phyloP scores from a whole-genome alignment of 2,888 invertebrate genomes.

The Bimastos eiseni region DNA sequence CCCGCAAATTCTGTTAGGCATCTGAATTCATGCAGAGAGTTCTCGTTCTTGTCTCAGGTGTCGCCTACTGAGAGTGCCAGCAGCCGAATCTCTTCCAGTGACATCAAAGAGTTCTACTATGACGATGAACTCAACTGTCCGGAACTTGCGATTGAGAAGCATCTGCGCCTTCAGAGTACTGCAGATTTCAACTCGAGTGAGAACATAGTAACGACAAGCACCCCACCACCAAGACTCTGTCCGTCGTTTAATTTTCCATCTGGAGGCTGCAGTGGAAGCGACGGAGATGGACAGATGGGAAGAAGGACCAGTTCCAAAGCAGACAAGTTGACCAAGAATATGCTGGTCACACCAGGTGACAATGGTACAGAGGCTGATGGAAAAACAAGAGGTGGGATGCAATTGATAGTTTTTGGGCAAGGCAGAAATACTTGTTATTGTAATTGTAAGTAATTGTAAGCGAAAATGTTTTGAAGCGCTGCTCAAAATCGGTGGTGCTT shows the following conservation, averaged over 20 bases:
- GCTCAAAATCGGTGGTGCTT: too few species aligned
- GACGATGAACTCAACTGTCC: conserved; percentile 33
- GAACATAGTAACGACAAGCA: conserved; percentile 10
- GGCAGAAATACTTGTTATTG: background rate
- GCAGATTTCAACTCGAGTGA: background rate
- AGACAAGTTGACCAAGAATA: background rate
- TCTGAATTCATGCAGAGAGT: background rate
- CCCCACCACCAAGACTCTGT: background rate
- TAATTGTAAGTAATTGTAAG: too few species aligned
- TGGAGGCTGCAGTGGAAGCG: background rate
- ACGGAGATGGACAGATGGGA: background rate
- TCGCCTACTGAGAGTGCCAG: conserved; percentile 15
- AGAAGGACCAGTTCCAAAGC: background rate
- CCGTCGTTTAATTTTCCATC: background rate
- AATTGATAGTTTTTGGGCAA: background rate
- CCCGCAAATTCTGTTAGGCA: background rate
- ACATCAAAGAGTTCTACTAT: conserved; percentile 38
- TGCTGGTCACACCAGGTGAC: background rate
- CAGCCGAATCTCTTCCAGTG: conserved; percentile 20
- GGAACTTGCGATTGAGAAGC: conserved; percentile 29
- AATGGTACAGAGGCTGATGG: background rate
- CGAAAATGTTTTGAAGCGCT: too few species aligned
- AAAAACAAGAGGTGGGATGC: background rate
- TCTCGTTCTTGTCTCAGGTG: background rate
- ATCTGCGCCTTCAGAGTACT: conserved; percentile 37